phyloP scores from a whole-genome alignment of 2,888 invertebrate genomes.

The Thereva nobilitata region DNA sequence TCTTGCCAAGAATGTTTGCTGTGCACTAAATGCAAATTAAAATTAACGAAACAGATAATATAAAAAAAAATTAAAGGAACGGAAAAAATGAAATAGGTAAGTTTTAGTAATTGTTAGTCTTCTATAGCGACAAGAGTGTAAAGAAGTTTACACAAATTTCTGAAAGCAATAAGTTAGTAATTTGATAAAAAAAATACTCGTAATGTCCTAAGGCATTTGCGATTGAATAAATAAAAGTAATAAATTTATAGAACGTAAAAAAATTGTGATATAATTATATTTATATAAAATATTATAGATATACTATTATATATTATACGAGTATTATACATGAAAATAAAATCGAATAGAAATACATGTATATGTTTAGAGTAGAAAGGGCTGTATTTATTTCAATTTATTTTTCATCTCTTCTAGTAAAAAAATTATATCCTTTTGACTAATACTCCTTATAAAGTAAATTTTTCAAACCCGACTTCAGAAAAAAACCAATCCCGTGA shows the following conservation, averaged over 20 bases:
- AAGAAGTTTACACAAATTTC: slow-evolving; percentile 14
- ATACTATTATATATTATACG: slow-evolving; percentile 35
- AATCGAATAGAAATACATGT: slow-evolving; percentile 32
- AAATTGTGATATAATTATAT: slow-evolving; percentile 41
- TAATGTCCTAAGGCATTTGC: slow-evolving; percentile 2
- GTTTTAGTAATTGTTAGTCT: slow-evolving; percentile 1
- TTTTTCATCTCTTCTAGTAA: too few species aligned
- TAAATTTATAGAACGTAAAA: slow-evolving; percentile 35
- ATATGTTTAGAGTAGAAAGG: slow-evolving; percentile 40
- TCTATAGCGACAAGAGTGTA: slow-evolving; percentile 24
- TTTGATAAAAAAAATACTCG: slow-evolving; percentile 14
- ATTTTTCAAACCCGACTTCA: too few species aligned
- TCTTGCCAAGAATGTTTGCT: not conserved
- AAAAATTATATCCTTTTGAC: too few species aligned
- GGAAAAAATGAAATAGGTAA: not conserved
- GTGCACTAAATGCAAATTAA: slow-evolving; percentile 2
- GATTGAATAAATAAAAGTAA: slow-evolving; percentile 13
- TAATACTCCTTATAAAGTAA: too few species aligned
- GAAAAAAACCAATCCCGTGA: too few species aligned
- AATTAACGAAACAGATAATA: not conserved
- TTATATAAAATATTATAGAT: slow-evolving; percentile 37
- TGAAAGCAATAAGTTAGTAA: slow-evolving; percentile 30
- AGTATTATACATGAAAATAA: slow-evolving; percentile 32
- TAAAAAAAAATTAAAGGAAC: slow-evolving; percentile 4
- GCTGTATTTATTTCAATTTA: slow-evolving; percentile 19